These are phyloP conservation scores for Cybosia mesomella DNA, from an alignment of 2,888 invertebrate genomes.

Conservation along the genomic window DNA sequence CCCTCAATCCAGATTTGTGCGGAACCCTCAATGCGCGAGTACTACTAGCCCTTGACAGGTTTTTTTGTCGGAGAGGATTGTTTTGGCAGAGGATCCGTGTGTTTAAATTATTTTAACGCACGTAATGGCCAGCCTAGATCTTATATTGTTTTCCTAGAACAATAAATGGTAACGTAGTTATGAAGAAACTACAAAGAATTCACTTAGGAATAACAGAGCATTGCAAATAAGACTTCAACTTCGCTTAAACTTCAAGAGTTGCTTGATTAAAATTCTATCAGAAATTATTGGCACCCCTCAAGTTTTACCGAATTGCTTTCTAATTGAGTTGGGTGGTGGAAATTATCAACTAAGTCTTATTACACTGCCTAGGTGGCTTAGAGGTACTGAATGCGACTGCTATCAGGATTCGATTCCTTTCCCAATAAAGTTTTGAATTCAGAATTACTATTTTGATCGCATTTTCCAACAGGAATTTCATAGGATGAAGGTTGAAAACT, in stretches of 20 bases:
- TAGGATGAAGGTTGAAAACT: too few species aligned
- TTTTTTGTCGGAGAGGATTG: too few species aligned
- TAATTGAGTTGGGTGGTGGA: slow-evolving; percentile 1
- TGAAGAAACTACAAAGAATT: not conserved
- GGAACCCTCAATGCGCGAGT: too few species aligned
- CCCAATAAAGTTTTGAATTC: not conserved
- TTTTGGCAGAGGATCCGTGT: not conserved
- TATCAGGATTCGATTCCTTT: not conserved
- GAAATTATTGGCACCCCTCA: slow-evolving; percentile 1
- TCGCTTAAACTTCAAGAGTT: not conserved
- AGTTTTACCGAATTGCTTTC: slow-evolving; percentile 2
- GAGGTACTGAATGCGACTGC: too few species aligned
- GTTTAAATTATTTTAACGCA: not conserved
- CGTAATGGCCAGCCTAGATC: not conserved
- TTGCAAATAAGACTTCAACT: not conserved
- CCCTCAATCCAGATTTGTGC: too few species aligned
- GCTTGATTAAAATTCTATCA: slow-evolving; percentile 4
- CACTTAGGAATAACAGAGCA: not conserved
- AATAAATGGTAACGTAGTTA: not conserved
- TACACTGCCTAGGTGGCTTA: not conserved
- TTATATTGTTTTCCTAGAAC: not conserved
- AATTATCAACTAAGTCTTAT: not conserved
- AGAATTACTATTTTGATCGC: too few species aligned
- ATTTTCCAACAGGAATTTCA: too few species aligned
- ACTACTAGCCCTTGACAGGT: too few species aligned